Conservation (phyloP, 2,888 invertebrate species). For the Mimas tiliae region DNA sequence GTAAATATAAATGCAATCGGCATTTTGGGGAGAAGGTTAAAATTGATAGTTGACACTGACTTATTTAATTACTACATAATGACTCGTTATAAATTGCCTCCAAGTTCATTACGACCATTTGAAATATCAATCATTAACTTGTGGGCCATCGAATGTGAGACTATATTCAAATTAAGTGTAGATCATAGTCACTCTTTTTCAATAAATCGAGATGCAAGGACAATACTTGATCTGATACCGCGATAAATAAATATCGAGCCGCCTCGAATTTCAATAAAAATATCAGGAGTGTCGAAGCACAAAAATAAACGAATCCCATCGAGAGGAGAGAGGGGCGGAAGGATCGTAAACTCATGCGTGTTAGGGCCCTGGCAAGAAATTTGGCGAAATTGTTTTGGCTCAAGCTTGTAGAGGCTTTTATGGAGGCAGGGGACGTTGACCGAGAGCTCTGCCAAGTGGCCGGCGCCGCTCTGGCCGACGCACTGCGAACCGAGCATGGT, state of each 20-base stretch:
- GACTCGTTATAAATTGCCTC: conserved; percentile 11
- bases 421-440: conserved; percentile 77
- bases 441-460: conserved; percentile 78
- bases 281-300: conserved; percentile 50
- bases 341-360: conserved; percentile 80
- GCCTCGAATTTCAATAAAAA: conserved; percentile 69
- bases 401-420: conserved; percentile 76
- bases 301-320: conserved; percentile 66
- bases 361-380: conserved; percentile 77
- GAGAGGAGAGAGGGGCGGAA: conserved; percentile 54
- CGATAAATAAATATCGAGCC: conserved; percentile 61
- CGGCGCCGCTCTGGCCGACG: conserved; percentile 80
- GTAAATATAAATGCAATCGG: neutral
- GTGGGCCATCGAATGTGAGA: neutral
- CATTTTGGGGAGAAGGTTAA: conserved; percentile 22
- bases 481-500: conserved; percentile 72
- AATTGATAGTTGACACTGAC: neutral
- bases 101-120: neutral
- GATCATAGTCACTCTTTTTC: conserved; percentile 2
- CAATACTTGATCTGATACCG: conserved; percentile 66
- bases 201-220: conserved; percentile 45
- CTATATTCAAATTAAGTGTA: neutral
- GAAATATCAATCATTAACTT: conserved; percentile 5
- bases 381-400: conserved; percentile 83
- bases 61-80: conserved; percentile 13